Conservation (phyloP, 2,113 vertebrate species). For the Prinia subflava region DNA sequence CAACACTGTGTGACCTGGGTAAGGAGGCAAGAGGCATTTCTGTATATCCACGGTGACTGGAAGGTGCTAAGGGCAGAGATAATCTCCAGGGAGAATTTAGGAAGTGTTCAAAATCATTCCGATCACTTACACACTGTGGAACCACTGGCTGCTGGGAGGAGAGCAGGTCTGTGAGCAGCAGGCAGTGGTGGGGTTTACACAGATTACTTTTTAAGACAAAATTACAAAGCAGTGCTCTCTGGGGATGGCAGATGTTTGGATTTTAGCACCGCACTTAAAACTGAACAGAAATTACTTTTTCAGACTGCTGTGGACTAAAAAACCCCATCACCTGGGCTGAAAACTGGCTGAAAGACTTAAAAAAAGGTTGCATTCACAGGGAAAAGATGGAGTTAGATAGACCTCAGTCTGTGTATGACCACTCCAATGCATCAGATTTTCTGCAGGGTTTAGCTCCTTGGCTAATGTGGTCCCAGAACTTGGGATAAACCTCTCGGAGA, state of each 20-base stretch:
- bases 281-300: neutral
- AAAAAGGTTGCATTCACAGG: neutral
- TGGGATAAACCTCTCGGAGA: neutral
- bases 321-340: neutral
- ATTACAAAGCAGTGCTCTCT: slow-evolving; percentile 41
- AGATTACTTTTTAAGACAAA: slow-evolving; percentile 52
- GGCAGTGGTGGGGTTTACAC: slow-evolving; percentile 11
- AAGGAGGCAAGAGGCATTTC: neutral
- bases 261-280: slow-evolving; percentile 29
- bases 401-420: neutral
- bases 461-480: neutral
- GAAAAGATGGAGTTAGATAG: neutral
- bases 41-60: neutral
- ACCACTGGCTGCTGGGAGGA: neutral
- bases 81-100: neutral
- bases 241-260: slow-evolving; percentile 59
- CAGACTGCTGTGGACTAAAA: slow-evolving; percentile 17
- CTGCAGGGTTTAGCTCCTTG: neutral
- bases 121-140: neutral
- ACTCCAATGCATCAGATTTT: neutral
- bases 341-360: neutral
- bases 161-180: slow-evolving; percentile 36
- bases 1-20: neutral
- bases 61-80: neutral
- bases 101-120: neutral